phyloP scores from a whole-genome alignment of 2,797 vertebrate species.

The Phaenicophaeus curvirostris region DNA sequence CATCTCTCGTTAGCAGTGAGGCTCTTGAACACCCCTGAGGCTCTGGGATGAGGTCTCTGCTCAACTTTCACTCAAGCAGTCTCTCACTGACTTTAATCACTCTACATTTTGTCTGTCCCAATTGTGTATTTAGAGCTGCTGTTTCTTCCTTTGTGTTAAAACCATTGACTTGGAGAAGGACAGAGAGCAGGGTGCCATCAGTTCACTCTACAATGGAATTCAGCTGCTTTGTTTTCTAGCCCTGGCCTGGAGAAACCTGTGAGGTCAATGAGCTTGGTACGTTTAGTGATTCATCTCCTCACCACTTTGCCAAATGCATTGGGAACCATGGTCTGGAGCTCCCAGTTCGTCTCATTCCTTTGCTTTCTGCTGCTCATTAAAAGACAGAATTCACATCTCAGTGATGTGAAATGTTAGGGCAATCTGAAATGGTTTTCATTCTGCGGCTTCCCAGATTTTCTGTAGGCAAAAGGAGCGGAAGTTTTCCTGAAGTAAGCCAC shows the following conservation, averaged over 20 bases:
- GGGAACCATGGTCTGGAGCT: not conserved
- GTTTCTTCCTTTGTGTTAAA: not conserved
- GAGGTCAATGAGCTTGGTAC: not conserved
- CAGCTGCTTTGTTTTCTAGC: not conserved
- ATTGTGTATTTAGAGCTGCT: not conserved
- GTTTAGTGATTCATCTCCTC: not conserved
- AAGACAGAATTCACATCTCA: not conserved
- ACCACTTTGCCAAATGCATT: fast-evolving
- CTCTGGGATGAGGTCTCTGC: not conserved
- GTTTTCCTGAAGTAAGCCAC: not conserved
- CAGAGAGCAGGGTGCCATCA: not conserved
- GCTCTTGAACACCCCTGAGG: not conserved
- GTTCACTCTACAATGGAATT: not conserved
- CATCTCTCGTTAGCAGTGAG: not conserved
- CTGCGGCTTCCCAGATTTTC: not conserved
- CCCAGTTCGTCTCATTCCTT: not conserved
- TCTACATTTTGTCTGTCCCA: not conserved
- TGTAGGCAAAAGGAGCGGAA: not conserved
- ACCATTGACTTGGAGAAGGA: not conserved
- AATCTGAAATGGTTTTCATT: not conserved
- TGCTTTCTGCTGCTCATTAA: slow-evolving; percentile 10
- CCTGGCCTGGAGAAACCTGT: not conserved
- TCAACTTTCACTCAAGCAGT: not conserved
- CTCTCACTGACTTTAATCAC: not conserved
- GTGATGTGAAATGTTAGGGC: not conserved